A percentile compares a stretch with the other conserved stretches of the same genome.
phyloP scores from a whole-genome alignment of 2,113 vertebrate genomes.

The Spea bombifrons region DNA sequence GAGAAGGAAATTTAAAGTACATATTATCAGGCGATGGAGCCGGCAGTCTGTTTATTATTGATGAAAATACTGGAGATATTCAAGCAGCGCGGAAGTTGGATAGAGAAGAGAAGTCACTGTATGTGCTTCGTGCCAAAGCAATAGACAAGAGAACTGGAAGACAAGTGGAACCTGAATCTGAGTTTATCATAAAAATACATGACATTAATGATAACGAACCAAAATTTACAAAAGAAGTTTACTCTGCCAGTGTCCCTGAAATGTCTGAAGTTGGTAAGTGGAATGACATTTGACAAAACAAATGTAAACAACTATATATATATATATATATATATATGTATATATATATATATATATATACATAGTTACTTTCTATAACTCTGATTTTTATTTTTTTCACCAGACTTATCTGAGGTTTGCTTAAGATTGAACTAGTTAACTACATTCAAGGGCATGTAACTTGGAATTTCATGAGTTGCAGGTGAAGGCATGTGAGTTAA shows the following conservation, averaged over 20 bases:
- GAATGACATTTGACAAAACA: conserved; percentile 10
- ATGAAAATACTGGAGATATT: conserved; percentile 96
- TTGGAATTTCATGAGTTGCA: too few species aligned
- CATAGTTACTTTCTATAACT: too few species aligned
- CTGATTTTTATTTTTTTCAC: too few species aligned
- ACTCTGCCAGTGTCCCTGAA: conserved; percentile 86
- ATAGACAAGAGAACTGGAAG: conserved; percentile 83
- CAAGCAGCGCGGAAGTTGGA: conserved; percentile 94
- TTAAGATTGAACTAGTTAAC: too few species aligned
- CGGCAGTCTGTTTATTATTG: conserved; percentile 88
- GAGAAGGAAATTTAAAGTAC: conserved; percentile 91
- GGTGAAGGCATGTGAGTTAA: too few species aligned
- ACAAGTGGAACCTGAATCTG: conserved; percentile 90
- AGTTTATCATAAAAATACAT: conserved; percentile 98
- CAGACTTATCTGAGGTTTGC: too few species aligned
- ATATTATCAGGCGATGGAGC: conserved; percentile 93
- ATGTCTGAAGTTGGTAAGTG: conserved; percentile 95
- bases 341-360: too few species aligned
- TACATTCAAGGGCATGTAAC: too few species aligned
- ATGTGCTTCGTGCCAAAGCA: conserved; percentile 88
- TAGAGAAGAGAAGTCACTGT: conserved; percentile 90
- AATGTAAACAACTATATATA: too few species aligned
- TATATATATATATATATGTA: too few species aligned
- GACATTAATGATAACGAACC: conserved; percentile 98
- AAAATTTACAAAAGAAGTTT: conserved; percentile 86